Base-by-base conservation (phyloP, 2,113 vertebrate species). In the Ameiurus melas region DNA sequence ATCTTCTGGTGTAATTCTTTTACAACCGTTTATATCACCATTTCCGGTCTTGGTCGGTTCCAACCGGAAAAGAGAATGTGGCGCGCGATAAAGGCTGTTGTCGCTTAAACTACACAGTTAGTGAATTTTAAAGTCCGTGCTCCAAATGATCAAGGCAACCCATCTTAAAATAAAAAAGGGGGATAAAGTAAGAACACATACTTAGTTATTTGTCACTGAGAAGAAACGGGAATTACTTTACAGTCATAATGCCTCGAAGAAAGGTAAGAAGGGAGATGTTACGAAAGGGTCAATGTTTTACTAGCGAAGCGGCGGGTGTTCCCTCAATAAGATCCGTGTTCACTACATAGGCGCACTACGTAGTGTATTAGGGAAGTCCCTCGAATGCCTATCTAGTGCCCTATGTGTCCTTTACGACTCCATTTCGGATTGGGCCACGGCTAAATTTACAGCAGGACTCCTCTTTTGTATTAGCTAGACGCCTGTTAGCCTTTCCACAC, bases 231-330 rank as follows among this genome's bases (percentile, higher is more conserved):
- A 13, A 8, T 86, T 47, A 58, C 58, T 58, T 47, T 83, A 64
- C 51, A 30, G 57, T 68, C 22, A 87, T 39, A 75, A 92, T 92
- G 92, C 92, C 92, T 70, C 89, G 92, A 62, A 91, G 90, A 71
- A 92, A 92, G 92, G 92, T 92, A 86, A 90, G 81, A 84, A 89
- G 36, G 53, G 79, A 81, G 39, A 86, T 53, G 57, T 57, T 27
- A 89, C 73, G 78, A 79, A 70, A 66, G 60, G 84, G 83, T 83
- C 86, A 86, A 84, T 66, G 82, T 66, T 84, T 66, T 43, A 83
- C 39, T 66, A 84, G 60, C 82, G 58, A 66, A 62, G 39, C 36
- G 22, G 6, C 1, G 57, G 33, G 10, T 83, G 57, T 16, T 47
- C 25, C n/a, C 82, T 43, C 25, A 83, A 66, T 20, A 84, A 53